Base-by-base conservation (phyloP, 2,888 invertebrate genomes). In the Drosophila falleni region DNA sequence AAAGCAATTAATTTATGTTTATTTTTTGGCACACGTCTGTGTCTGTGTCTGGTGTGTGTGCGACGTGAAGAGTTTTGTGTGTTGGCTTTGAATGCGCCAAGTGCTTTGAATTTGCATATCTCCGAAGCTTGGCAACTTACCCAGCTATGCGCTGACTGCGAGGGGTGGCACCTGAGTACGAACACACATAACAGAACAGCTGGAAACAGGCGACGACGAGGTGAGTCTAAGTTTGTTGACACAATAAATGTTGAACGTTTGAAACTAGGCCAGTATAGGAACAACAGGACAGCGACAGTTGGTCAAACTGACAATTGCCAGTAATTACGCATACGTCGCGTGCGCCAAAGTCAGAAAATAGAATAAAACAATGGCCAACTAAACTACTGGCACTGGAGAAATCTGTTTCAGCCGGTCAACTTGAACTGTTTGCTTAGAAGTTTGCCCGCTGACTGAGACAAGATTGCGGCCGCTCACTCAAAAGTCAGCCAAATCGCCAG, bases 341-440 rank as follows among this genome's bases (percentile, higher is more conserved):
- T 75, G 74, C n/a, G 56, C 59, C 65, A 41, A 60, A 8, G 11
- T 31, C 49, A 31, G 49, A 39, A 39, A 39, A 13, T 16, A 62
- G 50, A 64, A 26, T n/a, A 29, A 55, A 54, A 31, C 51, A 19
- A 19, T 50, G 16, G 16, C 19, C 44, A 49, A 23, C 16, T 11
- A 3, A 46, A 44, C 41, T 10, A 29, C 26, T 19, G 33, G 33
- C 4, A 29, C 26, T 19, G 33, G 33, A 66, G 10, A 64, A 81
- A 68, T 63, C 51, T 35, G 61, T 26, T 54, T 13, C 31, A 61
- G 29, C 53, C 64, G 53, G 33, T 47, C 54, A 47, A 64, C 33
- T 78, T 56, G 56, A 71, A 84, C 91, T 87, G 89, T 84, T 86
- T 89, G 72, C 86, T 89, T 79, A 87, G 91, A 90, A 89, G 91